Base-by-base conservation (phyloP, 2,113 vertebrate species). In the Picathartes gymnocephalus region DNA sequence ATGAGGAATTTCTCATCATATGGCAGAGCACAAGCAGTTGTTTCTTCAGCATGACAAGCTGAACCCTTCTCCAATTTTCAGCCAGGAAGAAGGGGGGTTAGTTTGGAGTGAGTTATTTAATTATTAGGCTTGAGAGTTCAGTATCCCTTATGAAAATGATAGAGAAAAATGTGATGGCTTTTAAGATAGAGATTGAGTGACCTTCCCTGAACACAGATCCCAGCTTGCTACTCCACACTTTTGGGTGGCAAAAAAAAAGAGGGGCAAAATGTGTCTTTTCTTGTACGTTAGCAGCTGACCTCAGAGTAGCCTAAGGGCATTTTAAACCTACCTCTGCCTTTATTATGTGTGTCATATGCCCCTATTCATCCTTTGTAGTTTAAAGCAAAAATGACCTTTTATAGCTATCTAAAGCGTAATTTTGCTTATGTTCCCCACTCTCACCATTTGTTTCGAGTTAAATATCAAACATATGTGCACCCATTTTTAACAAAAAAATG, bases 401-500 rank as follows among this genome's bases (percentile, higher is more conserved):
- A 97, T 92, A 94, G 94, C 96, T 92, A 91, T 96, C 95, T 93
- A 33, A 97, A 96, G 94, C 23, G 3, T 95, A 97, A 96, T 98
- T 97, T 97, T 96, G 65, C 96, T 97, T 92, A 74, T 92, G 79
- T 93, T 92, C 91, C 65, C 83, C 96, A 93, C 90, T 96, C 96
- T 95, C 92, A 92, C 95, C 97, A 97, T 97, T 98, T 96, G 95
- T 96, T 98, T 96, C 5, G 13, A 98, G 97, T 98, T 97, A 98
- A 98, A 97, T 97, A 97, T 98, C 97, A 97, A 98, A 98, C 97
- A 98, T 96, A 97, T 97, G 97, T 97, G 97, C 91, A 96, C 92
- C 93, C 51, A 81, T 83, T 96, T 97, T 95, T 95, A 90, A 77
- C 33, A 57, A 95, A 96, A 92, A 97, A 97, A 97, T 76, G 68